Evolutionary conservation across 2,113 vertebrate species (phyloP).

Genomic region (Beaufortia kweichowensis): DNA sequence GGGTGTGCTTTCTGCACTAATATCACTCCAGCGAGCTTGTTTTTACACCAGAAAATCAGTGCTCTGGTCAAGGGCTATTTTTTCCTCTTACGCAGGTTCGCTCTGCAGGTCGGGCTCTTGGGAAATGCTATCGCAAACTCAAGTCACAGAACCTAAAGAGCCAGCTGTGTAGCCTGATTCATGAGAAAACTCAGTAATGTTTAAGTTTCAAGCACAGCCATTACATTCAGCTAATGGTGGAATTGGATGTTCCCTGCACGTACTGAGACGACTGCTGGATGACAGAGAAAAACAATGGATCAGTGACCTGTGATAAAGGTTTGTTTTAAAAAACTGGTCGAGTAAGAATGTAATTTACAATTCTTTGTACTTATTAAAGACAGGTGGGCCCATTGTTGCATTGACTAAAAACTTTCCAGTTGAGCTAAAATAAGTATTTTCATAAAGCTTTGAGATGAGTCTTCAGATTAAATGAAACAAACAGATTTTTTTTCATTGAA

Average conservation of each 20-base stretch:
- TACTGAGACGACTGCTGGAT: constrained; percentile 1
- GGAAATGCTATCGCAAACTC: constrained; percentile 20
- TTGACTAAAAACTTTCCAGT: too few species aligned
- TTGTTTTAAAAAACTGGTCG: too few species aligned
- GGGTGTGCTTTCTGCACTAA: constrained; percentile 24
- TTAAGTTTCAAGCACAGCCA: constrained; percentile 22
- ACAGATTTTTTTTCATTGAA: too few species aligned
- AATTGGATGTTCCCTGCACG: not conserved
- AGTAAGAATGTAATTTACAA: too few species aligned
- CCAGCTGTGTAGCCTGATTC: constrained; percentile 22
- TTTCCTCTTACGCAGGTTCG: not conserved
- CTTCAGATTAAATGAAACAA: too few species aligned
- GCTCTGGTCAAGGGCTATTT: not conserved
- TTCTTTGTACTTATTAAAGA: too few species aligned
- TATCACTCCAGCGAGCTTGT: constrained; percentile 13
- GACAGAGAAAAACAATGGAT: constrained; percentile 26
- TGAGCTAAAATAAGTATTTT: too few species aligned
- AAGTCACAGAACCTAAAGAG: constrained; percentile 9
- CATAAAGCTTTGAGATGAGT: too few species aligned
- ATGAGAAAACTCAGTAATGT: constrained; percentile 11
- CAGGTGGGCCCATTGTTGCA: too few species aligned
- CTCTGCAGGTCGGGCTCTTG: constrained; percentile 21
- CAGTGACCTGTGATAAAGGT: not conserved
- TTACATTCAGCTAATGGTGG: constrained; percentile 11
- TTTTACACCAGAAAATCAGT: constrained; percentile 13